These are phyloP conservation scores for Athalia cordata DNA, from an alignment of 2,888 invertebrate species.

Conservation along the genomic window DNA sequence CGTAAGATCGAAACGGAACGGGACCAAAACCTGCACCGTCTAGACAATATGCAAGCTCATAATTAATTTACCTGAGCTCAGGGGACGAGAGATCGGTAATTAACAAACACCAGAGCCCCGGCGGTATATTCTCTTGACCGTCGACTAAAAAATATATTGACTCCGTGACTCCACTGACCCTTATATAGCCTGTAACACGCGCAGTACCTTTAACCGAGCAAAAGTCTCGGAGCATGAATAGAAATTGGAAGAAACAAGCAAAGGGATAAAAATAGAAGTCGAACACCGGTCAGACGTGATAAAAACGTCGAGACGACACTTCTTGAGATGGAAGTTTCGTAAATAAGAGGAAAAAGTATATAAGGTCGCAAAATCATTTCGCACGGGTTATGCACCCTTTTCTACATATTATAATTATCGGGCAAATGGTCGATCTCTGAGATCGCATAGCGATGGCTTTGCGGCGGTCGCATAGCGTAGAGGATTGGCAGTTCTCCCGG, in stretches of 20 bases:
- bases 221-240: too few species aligned
- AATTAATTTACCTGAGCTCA: slow-evolving; percentile 61
- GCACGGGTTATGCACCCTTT: too few species aligned
- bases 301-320: too few species aligned
- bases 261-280: too few species aligned
- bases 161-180: slow-evolving; percentile 43
- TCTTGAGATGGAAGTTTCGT: too few species aligned
- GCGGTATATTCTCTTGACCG: slow-evolving; percentile 21
- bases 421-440: slow-evolving; percentile 30
- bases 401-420: slow-evolving; percentile 30
- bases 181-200: neutral
- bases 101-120: slow-evolving; percentile 57
- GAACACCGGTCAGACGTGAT: too few species aligned
- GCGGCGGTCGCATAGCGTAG: neutral
- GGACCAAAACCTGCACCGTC: slow-evolving; percentile 46
- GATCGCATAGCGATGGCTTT: slow-evolving; percentile 17
- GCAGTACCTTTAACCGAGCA: neutral
- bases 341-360: too few species aligned
- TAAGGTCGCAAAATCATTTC: too few species aligned
- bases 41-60: slow-evolving; percentile 66
- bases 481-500: slow-evolving; percentile 31
- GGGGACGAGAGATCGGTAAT: slow-evolving; percentile 56
- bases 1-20: slow-evolving; percentile 30
- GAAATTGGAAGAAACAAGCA: too few species aligned
- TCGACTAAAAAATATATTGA: slow-evolving; percentile 42